phyloP scores from a whole-genome alignment of 35 echinoderm and acorn worm genomes.

The Ptychodera flava region DNA sequence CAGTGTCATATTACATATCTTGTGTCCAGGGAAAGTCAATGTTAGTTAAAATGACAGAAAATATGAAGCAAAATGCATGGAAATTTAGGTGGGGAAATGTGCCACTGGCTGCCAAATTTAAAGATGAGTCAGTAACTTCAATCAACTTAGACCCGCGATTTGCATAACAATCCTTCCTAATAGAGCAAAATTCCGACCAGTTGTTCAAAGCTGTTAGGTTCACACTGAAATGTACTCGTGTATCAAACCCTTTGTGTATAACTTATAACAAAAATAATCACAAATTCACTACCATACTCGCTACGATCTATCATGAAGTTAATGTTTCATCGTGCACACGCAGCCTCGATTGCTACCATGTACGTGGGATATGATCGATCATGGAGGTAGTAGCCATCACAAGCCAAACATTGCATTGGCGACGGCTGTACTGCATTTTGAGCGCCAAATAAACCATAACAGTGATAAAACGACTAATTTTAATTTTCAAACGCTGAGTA shows the following conservation, averaged over 20 bases:
- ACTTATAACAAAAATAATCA: neutral
- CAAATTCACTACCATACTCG: neutral
- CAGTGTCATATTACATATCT: too few relatives aligned
- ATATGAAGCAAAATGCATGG: too few relatives aligned
- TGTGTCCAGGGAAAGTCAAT: too few relatives aligned
- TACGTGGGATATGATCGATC: neutral
- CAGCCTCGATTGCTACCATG: neutral
- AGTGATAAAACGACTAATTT: neutral
- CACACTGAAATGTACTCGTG: neutral
- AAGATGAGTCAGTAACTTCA: too few relatives aligned
- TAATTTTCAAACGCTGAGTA: neutral
- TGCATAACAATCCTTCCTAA: neutral
- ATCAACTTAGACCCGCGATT: neutral
- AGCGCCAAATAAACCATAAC: neutral
- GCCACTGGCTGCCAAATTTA: too few relatives aligned
- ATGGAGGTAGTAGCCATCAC: too few relatives aligned
- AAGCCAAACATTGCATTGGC: too few relatives aligned
- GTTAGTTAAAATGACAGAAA: too few relatives aligned
- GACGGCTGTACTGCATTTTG: neutral
- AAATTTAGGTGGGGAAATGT: too few relatives aligned
- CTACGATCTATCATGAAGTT: neutral
- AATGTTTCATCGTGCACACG: too few relatives aligned
- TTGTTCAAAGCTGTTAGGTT: neutral
- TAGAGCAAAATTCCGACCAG: neutral
- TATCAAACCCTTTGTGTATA: neutral